Base-by-base conservation (phyloP, 2,888 invertebrate genomes). In the Cinara cedri region DNA sequence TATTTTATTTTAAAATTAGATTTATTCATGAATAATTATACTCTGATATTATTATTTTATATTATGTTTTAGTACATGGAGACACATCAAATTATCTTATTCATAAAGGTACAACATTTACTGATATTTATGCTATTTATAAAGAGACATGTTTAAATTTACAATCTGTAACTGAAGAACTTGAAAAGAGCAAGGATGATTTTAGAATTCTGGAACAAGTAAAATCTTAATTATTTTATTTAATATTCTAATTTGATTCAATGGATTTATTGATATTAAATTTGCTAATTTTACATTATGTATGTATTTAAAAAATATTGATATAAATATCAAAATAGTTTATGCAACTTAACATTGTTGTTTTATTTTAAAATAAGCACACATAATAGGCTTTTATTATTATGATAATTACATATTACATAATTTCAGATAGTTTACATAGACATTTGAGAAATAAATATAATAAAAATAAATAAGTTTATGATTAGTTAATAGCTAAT, bases 41-140 rank as follows among this genome's bases (percentile, higher is more conserved):
- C 11, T 11, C 13, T 46, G 34, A 34, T 34, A n/a, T n/a, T n/a
- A n/a, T 44, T 44, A 44, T 44, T 42, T 65, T 9, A 46, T 11
- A 34, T 34, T 71, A 55, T 54, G 21, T 75, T 76, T 68, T 42
- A 78, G 78, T 42, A n/a, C 8, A 62, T 51, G 0, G 19, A 42
- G 60, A 62, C 16, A 34, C 3, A 68, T n/a, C 78, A 57, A 78
- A 70, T 42, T 78, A 49, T 60, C n/a, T 78, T 13, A 70, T 78
- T 70, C 6, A 70, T 1, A 49, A 51, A 16, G 70, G 13, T n/a
- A 78, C 78, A 21, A 70, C 78, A 62, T 70, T 78, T 21, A 78
- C 78, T 60, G 78, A 78, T 14, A 70, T 78, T 16, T 78, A 78
- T 78, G 21, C 68, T 51, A 70, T 78, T 49, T 78, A 78, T n/a